A percentile compares a stretch with the other conserved stretches of the same genome.
Conservation (phyloP, 2,888 invertebrate genomes). For the Pollenia griseotomentosa region DNA sequence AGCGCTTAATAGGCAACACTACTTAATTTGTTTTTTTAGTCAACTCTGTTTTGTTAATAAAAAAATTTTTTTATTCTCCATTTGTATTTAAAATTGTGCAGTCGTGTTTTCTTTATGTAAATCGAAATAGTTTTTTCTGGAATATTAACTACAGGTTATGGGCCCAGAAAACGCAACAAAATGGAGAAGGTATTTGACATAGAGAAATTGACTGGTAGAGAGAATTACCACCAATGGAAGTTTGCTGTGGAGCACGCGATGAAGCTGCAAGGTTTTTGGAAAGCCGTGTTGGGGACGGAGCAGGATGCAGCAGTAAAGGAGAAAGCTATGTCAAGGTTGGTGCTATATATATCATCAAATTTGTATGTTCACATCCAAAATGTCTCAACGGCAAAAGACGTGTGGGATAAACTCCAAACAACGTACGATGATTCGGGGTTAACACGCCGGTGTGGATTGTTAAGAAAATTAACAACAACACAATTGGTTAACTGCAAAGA, state of each 20-base stretch:
- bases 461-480: conserved; percentile 57
- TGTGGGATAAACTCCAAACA: conserved; percentile 47
- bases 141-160: no score
- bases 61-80: no score
- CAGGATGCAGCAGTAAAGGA: background rate
- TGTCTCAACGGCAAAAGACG: conserved; percentile 11
- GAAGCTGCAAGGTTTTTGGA: conserved; percentile 21
- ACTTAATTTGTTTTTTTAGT: no score
- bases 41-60: no score
- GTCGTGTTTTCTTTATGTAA: no score
- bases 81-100: no score
- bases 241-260: background rate
- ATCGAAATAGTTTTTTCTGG: no score
- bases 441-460: conserved; percentile 54
- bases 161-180: no score
- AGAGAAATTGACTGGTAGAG: no score
- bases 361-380: conserved; percentile 9
- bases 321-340: conserved; percentile 33
- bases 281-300: conserved; percentile 6
- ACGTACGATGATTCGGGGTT: conserved; percentile 56
- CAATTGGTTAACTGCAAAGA: conserved; percentile 39
- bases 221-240: no score
- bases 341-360: conserved; percentile 29
- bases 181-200: no score
- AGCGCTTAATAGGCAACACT: conserved; percentile 19